phyloP scores from a whole-genome alignment of 1,140 invertebrate genomes.

The Drosophila guanche region DNA sequence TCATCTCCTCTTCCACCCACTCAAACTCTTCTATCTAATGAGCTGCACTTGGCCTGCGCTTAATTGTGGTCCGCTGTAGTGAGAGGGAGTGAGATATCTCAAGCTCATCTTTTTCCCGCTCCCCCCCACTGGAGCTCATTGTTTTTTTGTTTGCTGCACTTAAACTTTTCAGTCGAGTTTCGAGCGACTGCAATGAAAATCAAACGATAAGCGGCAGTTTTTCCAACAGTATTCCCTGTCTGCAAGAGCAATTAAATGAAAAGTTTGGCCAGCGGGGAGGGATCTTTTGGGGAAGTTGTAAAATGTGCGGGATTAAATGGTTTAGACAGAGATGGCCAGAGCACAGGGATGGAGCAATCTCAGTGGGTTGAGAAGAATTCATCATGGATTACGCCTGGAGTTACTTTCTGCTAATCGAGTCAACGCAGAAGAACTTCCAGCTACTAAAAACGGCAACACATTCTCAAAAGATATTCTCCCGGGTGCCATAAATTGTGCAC shows the following conservation, averaged over 20 bases:
- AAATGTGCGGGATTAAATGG: constrained; percentile 24
- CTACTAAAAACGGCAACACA: no score
- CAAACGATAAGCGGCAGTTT: constrained; percentile 71
- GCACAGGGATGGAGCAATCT: no score
- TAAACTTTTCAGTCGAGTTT: constrained; percentile 55
- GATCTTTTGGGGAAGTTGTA: constrained; percentile 32
- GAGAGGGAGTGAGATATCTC: not conserved
- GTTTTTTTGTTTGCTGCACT: constrained; percentile 29
- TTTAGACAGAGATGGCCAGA: constrained; percentile 4
- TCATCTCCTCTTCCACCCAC: not conserved
- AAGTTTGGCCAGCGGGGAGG: constrained; percentile 34
- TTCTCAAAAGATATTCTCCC: no score
- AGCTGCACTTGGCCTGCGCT: constrained; percentile 71
- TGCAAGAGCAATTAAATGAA: constrained; percentile 66
- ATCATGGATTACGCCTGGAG: no score
- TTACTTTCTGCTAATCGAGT: no score
- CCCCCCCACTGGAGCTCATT: constrained; percentile 19
- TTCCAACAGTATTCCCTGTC: constrained; percentile 54
- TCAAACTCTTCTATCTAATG: constrained; percentile 34
- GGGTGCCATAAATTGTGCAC: no score
- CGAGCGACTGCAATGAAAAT: constrained; percentile 54
- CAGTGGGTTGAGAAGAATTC: no score
- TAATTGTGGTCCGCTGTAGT: constrained; percentile 49
- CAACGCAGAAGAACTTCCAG: no score
- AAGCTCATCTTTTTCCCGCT: not conserved